Evolutionary conservation across 2,113 vertebrate species (phyloP).

Genomic region (Trogon surrucura): DNA sequence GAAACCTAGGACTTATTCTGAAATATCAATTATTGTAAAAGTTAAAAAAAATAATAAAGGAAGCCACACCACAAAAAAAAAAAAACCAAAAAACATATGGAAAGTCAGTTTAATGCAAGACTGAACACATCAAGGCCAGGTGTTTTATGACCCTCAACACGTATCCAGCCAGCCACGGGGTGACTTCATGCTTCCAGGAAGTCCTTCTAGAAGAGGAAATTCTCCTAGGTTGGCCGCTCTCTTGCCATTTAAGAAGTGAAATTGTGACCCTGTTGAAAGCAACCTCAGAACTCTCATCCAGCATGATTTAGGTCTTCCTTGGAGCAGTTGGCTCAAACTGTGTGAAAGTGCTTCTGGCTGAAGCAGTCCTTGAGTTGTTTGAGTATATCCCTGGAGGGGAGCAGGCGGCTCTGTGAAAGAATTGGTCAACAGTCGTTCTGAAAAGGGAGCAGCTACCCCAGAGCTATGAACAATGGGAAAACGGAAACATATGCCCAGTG

Average conservation of each 20-base stretch:
- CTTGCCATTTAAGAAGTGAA: neutral
- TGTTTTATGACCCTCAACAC: neutral
- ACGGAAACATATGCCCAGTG: neutral
- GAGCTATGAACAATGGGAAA: neutral
- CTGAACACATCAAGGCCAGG: neutral
- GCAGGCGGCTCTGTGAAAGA: neutral
- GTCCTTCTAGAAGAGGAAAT: neutral
- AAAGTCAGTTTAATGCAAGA: neutral
- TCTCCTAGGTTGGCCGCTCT: neutral
- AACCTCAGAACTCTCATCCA: neutral
- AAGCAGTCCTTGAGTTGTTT: neutral
- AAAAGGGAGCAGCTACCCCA: neutral
- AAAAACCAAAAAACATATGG: no score
- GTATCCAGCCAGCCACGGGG: neutral
- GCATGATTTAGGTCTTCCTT: conserved; percentile 10
- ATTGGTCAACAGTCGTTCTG: neutral
- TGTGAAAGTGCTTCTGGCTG: conserved; percentile 43
- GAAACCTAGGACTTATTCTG: neutral
- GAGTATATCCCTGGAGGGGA: neutral
- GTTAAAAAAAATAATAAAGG: neutral
- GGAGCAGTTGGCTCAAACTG: neutral
- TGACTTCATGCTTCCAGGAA: neutral
- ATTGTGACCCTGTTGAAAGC: neutral
- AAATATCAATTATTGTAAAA: neutral
- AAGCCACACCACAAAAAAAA: neutral